These are phyloP conservation scores for Rhizoglyphus robini DNA, from an alignment of 1,140 invertebrate species.

Conservation along the genomic window DNA sequence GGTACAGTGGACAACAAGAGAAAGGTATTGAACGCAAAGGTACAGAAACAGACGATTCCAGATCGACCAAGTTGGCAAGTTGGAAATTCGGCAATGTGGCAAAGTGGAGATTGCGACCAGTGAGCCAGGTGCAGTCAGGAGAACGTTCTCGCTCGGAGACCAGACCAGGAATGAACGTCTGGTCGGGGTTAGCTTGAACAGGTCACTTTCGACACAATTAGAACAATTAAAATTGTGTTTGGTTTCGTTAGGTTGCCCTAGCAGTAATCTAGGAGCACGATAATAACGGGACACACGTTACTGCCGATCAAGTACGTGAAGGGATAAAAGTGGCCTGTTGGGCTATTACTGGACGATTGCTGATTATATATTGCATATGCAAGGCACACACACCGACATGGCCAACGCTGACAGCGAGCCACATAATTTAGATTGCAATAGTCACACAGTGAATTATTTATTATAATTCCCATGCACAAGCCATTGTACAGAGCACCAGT, in stretches of 20 bases:
- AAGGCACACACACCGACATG: slow-evolving; percentile 4
- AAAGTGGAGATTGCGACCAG: neutral
- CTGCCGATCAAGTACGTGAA: neutral
- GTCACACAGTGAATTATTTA: neutral
- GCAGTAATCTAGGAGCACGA: slow-evolving; percentile 5
- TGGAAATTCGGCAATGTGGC: neutral
- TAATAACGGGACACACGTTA: neutral
- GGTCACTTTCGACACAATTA: neutral
- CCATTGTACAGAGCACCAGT: neutral
- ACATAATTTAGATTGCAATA: neutral
- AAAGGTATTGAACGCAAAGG: slow-evolving; percentile 21
- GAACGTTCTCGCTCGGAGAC: neutral
- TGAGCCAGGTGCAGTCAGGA: no score
- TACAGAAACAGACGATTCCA: neutral
- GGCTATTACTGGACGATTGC: neutral
- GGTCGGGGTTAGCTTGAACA: neutral
- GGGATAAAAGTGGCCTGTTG: neutral
- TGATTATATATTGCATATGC: slow-evolving; percentile 15
- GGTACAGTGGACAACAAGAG: slow-evolving; percentile 24
- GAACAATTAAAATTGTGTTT: slow-evolving; percentile 12
- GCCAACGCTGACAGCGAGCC: neutral
- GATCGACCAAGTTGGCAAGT: neutral
- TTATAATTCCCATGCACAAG: slow-evolving; percentile 7
- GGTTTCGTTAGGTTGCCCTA: slow-evolving; percentile 9
- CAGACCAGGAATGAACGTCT: neutral